phyloP scores from a whole-genome alignment of 2,113 vertebrate genomes.

The Theristicus caerulescens region DNA sequence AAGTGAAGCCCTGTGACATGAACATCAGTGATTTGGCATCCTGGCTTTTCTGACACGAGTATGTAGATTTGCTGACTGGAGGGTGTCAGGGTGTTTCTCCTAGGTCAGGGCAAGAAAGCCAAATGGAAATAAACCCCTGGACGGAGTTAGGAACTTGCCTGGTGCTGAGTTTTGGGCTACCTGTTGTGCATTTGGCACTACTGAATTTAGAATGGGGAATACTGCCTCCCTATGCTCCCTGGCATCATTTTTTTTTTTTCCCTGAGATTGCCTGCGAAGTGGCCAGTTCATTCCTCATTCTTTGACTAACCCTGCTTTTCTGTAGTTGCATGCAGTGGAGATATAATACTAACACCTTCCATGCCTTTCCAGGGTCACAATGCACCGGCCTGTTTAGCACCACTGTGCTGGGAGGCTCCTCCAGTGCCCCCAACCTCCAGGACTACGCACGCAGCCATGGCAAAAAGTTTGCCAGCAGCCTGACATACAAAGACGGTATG shows the following conservation, averaged over 20 bases:
- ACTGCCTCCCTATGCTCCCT: background rate
- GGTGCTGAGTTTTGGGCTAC: background rate
- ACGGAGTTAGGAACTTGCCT: background rate
- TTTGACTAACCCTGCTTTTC: conserved; percentile 60
- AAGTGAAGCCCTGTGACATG: background rate
- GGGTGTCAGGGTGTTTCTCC: background rate
- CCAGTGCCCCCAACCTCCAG: conserved; percentile 99
- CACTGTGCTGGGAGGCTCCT: conserved; percentile 98
- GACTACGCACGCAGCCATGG: conserved; percentile 98
- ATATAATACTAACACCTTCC: conserved; percentile 81
- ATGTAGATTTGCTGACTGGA: background rate
- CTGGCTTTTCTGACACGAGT: background rate
- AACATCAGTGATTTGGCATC: background rate
- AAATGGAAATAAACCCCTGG: background rate
- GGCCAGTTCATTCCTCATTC: background rate
- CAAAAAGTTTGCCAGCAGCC: conserved; percentile 95
- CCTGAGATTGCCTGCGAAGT: background rate
- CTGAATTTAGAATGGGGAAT: background rate
- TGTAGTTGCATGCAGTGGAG: conserved; percentile 77
- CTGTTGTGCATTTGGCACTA: background rate
- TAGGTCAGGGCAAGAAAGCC: background rate
- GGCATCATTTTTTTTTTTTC: background rate
- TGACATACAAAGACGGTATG: conserved; percentile 99
- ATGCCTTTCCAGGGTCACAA: conserved; percentile 93
- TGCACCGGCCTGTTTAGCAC: conserved; percentile 99